Conservation (phyloP, 1,140 invertebrate species). For the Patella vulgata region DNA sequence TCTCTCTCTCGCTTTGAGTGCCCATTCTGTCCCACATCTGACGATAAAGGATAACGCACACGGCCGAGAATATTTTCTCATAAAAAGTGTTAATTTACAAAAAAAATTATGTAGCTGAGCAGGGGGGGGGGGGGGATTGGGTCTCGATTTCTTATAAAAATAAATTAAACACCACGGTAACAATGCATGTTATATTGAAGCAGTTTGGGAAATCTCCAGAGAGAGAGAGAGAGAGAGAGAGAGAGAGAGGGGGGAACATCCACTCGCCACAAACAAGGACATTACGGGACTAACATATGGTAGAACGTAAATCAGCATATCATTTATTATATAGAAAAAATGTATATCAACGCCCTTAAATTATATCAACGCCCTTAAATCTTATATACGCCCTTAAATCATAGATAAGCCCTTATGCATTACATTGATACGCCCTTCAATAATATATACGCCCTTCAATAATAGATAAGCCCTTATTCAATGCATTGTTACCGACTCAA, state of each 20-base stretch:
- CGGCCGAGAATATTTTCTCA: too few species aligned
- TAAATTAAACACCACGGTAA: not conserved
- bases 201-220: slow-evolving; percentile 1
- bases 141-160: not conserved
- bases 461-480: too few species aligned
- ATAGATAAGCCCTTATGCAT: too few species aligned
- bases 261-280: too few species aligned
- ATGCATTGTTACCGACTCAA: too few species aligned
- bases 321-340: not conserved
- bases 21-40: too few species aligned
- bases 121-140: not conserved
- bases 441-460: too few species aligned
- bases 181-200: not conserved
- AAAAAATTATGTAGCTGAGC: too few species aligned
- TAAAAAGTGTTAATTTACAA: too few species aligned
- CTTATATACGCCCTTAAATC: not conserved
- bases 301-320: not conserved
- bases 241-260: not conserved
- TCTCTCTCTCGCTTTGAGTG: too few species aligned
- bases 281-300: not conserved
- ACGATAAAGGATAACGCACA: too few species aligned
- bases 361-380: not conserved
- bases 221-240: slow-evolving; percentile 1
- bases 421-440: too few species aligned
- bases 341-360: not conserved